These are phyloP conservation scores for Cephalopholis sonnerati DNA, from an alignment of 2,113 vertebrate genomes.

Conservation along the genomic window DNA sequence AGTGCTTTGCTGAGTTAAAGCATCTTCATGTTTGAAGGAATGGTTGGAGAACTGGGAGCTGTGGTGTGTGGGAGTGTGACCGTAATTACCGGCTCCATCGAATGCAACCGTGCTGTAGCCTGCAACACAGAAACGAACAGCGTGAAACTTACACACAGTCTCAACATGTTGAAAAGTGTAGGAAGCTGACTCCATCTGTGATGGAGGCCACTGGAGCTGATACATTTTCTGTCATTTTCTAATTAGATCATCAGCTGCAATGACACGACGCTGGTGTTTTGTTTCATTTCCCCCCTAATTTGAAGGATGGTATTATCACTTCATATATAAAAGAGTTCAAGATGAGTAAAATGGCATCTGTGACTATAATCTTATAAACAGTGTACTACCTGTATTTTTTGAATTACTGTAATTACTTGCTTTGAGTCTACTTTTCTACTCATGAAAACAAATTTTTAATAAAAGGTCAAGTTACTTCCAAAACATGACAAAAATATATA, in stretches of 20 bases:
- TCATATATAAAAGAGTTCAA: not conserved
- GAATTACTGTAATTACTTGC: not conserved
- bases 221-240: not conserved
- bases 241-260: not conserved
- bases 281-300: not conserved
- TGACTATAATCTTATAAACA: not conserved
- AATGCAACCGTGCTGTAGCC: constrained; percentile 94
- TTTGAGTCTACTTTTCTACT: not conserved
- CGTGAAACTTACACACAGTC: constrained; percentile 2
- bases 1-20: constrained; percentile 91
- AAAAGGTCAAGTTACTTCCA: not conserved
- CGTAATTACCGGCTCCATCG: constrained; percentile 93
- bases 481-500: not conserved
- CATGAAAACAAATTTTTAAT: not conserved
- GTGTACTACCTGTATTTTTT: not conserved
- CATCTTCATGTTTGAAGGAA: constrained; percentile 96
- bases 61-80: constrained; percentile 95
- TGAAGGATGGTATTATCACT: not conserved
- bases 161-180: not conserved
- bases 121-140: constrained; percentile 76
- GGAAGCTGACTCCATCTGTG: not conserved
- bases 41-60: constrained; percentile 93
- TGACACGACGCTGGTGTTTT: not conserved
- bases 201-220: not conserved
- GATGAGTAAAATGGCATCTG: not conserved